Conservation (phyloP, 2,888 invertebrate species). For the Drosophila melanocephala region DNA sequence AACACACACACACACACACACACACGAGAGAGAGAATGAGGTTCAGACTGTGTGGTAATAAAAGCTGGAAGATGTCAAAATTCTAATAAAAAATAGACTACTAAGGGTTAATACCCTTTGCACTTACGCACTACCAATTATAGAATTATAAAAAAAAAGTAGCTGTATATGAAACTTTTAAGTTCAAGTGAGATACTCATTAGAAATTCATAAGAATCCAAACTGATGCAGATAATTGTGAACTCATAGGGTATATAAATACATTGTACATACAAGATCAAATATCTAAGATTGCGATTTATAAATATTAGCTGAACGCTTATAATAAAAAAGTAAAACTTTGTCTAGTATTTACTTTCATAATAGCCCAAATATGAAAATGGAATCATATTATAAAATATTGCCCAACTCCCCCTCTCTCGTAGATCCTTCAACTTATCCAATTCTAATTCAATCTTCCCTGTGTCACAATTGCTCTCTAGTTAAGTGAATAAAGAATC, state of each 20-base stretch:
- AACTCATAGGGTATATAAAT: neutral
- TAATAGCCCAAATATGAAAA: neutral
- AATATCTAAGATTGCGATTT: neutral
- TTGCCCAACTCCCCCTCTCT: neutral
- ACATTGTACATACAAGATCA: neutral
- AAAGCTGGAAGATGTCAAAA: slow-evolving; percentile 21
- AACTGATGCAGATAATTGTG: neutral
- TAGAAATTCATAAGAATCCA: neutral
- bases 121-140: neutral
- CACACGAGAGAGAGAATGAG: neutral
- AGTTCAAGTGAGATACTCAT: neutral
- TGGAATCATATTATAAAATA: neutral
- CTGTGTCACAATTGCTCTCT: neutral
- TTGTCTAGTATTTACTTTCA: neutral
- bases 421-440: neutral
- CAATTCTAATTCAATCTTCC: no score
- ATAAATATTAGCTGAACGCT: neutral
- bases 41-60: slow-evolving; percentile 15
- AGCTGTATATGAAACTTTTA: slow-evolving; percentile 6
- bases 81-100: neutral
- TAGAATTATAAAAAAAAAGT: slow-evolving; percentile 6
- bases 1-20: neutral
- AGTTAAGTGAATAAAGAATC: neutral
- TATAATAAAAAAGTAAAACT: neutral
- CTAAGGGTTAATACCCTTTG: slow-evolving; percentile 36